Evolutionary conservation across 2,797 vertebrate species (phyloP), one percentile per base, ranked within the genome.

Genomic region (Pogonophryne albipinna): DNA sequence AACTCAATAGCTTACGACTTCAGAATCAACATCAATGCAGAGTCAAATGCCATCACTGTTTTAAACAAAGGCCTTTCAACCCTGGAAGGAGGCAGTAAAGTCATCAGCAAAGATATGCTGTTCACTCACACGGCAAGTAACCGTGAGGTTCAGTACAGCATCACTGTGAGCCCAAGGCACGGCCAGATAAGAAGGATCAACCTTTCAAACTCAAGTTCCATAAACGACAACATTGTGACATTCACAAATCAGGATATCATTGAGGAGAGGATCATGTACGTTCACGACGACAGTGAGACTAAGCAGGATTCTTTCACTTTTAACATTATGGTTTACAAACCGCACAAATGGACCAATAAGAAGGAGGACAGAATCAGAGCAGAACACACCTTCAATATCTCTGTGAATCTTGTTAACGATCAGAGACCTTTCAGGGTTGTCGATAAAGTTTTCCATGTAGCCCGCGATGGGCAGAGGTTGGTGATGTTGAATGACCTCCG

Each of bases 251-350:
- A 95, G 78, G 97, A 98, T 75, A 95, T 98, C 72, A 53, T 75
- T 1, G 88, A 85, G 23, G 92, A 95, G 64, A 76, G 62, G 61
- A 90, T 99, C 79, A 92, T 97, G 86, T 99, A 97, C 4, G 83
- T 96, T 56, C 98, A 98, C 0, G 96, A 99, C 0, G 94, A 97
- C 83, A 96, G 96, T 44, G 98, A 99, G 91, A 97, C 95, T 2
- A 77, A 31, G 0, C 87, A 84, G 50, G 97, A 98, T 55, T 91
- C 92, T 10, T 97, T 99, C 80, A 79, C 82, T 8, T 94, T 97
- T 77, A 80, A 92, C 75, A 93, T 93, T 6, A 90, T 80, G 8
- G 78, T 92, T 44, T 79, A 76, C 38, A 89, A 83, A 69, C 70
- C 66, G 0, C 81, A 84, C 66, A 93, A 85, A 69, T 79, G 74